Conservation (phyloP, 2,113 vertebrate species). For the Cichladusa arquata region DNA sequence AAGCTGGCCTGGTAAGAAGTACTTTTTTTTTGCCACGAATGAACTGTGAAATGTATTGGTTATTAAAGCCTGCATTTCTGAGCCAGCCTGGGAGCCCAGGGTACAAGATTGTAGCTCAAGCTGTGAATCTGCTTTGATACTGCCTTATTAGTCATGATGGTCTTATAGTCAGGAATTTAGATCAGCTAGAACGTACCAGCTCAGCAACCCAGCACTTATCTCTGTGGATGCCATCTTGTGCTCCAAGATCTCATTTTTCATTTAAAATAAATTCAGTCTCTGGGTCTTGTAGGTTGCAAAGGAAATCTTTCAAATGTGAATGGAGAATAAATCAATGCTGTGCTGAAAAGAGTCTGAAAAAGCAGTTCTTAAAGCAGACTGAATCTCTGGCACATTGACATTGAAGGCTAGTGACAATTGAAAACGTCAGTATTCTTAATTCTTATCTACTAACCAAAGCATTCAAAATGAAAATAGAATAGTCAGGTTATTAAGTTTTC, state of each 20-base stretch:
- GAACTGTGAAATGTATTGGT: slow-evolving; percentile 58
- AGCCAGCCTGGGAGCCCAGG: slow-evolving; percentile 53
- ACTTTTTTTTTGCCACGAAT: neutral
- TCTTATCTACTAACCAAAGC: slow-evolving; percentile 12
- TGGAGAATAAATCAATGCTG: slow-evolving; percentile 41
- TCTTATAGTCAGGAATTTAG: slow-evolving; percentile 54
- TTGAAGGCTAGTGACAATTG: neutral
- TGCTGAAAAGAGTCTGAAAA: slow-evolving; percentile 26
- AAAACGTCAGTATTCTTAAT: neutral
- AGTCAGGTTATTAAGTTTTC: neutral
- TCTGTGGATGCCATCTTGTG: slow-evolving; percentile 50
- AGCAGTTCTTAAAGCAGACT: slow-evolving; percentile 27
- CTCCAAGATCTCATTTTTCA: slow-evolving; percentile 60
- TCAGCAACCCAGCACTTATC: slow-evolving; percentile 58
- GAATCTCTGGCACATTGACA: neutral
- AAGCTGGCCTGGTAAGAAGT: slow-evolving; percentile 48
- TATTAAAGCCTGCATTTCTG: slow-evolving; percentile 60
- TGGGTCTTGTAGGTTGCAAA: slow-evolving; percentile 44
- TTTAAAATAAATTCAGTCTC: slow-evolving; percentile 61
- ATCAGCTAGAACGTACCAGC: slow-evolving; percentile 41
- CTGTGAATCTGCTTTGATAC: slow-evolving; percentile 51
- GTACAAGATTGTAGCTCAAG: slow-evolving; percentile 56
- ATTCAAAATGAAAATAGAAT: neutral
- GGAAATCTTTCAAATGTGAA: slow-evolving; percentile 51
- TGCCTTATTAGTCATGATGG: slow-evolving; percentile 55